These are phyloP conservation scores for Okamejei kenojei DNA, from an alignment of 2,797 vertebrate genomes.

Conservation along the genomic window DNA sequence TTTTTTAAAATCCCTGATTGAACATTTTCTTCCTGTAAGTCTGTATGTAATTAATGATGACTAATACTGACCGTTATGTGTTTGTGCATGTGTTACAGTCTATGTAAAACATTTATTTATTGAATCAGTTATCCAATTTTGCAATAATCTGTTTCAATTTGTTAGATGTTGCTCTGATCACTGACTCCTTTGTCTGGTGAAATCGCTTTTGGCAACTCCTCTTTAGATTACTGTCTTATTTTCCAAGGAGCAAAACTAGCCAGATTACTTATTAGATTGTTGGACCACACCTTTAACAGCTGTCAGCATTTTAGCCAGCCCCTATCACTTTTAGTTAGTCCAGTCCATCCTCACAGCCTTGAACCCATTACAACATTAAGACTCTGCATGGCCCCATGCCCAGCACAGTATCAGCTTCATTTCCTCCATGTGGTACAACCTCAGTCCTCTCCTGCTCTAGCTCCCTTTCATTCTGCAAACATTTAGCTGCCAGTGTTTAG, in stretches of 20 bases:
- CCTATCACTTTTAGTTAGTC: neutral
- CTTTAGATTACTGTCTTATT: neutral
- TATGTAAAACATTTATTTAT: neutral
- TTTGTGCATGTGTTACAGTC: neutral
- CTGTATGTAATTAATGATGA: neutral
- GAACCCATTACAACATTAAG: neutral
- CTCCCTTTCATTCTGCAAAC: too few relatives aligned
- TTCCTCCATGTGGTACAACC: neutral
- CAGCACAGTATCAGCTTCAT: neutral
- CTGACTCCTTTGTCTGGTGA: neutral
- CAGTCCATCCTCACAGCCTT: neutral
- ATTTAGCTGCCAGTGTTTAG: too few relatives aligned
- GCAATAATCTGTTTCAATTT: neutral
- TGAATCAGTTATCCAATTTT: neutral
- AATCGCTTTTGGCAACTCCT: neutral
- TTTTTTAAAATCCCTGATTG: neutral
- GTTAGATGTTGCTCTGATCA: neutral
- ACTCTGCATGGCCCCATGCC: neutral
- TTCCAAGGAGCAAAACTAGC: neutral
- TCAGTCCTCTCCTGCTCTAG: neutral
- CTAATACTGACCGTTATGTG: neutral
- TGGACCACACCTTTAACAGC: neutral
- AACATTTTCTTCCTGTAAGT: neutral
- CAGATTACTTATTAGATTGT: neutral
- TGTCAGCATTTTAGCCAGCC: neutral